Conservation (phyloP, 1,140 invertebrate genomes). For the Geopemphigus sp. region DNA sequence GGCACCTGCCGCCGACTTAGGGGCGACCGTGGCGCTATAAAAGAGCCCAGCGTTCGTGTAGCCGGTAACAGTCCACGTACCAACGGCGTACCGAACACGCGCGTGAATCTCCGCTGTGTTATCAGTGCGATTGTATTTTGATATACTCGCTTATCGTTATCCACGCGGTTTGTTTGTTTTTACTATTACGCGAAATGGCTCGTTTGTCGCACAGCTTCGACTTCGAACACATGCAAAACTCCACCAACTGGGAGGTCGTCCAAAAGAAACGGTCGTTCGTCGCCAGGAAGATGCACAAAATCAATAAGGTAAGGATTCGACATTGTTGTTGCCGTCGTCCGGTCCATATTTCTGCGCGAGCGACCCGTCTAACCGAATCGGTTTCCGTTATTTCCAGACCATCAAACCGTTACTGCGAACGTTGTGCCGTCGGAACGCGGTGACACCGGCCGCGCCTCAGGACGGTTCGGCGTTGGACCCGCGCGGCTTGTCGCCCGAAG, state of each 20-base stretch:
- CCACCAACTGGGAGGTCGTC: constrained; percentile 35
- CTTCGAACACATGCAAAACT: constrained; percentile 47
- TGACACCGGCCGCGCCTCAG: not conserved
- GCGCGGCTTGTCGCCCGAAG: constrained; percentile 13
- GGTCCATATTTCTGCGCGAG: not conserved
- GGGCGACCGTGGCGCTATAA: not conserved
- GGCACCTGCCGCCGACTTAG: constrained; percentile 14
- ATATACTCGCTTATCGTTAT: too few relatives aligned
- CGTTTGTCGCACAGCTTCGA: constrained; percentile 38
- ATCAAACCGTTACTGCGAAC: constrained; percentile 38
- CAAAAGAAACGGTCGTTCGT: constrained; percentile 43
- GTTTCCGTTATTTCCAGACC: not conserved
- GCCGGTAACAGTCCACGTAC: constrained; percentile 16
- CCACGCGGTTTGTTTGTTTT: too few relatives aligned
- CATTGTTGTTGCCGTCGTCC: not conserved
- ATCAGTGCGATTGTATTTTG: not conserved
- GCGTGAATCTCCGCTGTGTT: not conserved
- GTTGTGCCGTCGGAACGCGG: constrained; percentile 20
- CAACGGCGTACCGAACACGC: not conserved
- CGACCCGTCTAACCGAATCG: constrained; percentile 11
- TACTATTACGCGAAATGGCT: constrained; percentile 16
- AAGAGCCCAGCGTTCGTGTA: not conserved
- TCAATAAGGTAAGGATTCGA: constrained; percentile 44
- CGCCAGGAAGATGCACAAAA: constrained; percentile 42
- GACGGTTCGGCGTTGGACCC: constrained; percentile 33